These are phyloP conservation scores for Drosophila bipectinata DNA, from an alignment of 1,140 invertebrate species.

Conservation along the genomic window DNA sequence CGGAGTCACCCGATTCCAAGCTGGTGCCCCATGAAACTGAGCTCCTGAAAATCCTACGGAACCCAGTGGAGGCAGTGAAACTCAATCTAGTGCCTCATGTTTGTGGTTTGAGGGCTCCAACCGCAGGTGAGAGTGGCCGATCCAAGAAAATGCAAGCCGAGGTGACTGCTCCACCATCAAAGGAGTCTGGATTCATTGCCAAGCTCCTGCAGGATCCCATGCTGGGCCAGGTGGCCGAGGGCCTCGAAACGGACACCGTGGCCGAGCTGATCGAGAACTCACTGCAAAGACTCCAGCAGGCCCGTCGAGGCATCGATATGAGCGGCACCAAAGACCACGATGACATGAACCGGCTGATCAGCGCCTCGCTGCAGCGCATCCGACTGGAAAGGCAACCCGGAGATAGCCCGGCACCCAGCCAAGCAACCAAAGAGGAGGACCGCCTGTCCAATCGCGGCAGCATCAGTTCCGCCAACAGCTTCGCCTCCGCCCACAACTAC, in stretches of 20 bases:
- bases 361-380: constrained; percentile 85
- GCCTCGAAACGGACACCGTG: constrained; percentile 86
- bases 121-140: constrained; percentile 7
- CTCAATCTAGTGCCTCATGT: constrained; percentile 89
- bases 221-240: constrained; percentile 86
- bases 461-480: constrained; percentile 85
- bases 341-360: constrained; percentile 86
- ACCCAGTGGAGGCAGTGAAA: constrained; percentile 89
- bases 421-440: constrained; percentile 76
- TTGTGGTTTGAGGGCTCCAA: constrained; percentile 84
- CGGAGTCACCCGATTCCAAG: constrained; percentile 10
- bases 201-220: constrained; percentile 87
- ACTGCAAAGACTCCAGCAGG: constrained; percentile 86
- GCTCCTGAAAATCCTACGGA: constrained; percentile 86
- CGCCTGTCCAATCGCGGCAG: constrained; percentile 81
- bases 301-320: constrained; percentile 85
- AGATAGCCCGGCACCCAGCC: constrained; percentile 1
- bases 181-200: constrained; percentile 83
- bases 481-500: constrained; percentile 84
- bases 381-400: constrained; percentile 83
- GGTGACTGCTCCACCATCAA: constrained; percentile 1
- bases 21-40: constrained; percentile 82
- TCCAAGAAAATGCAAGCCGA: constrained; percentile 48
- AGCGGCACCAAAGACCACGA: constrained; percentile 86
- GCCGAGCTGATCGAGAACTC: constrained; percentile 88